Evolutionary conservation across 1,140 invertebrate genomes (phyloP).

Genomic region (Cardiocondyla obscurior): DNA sequence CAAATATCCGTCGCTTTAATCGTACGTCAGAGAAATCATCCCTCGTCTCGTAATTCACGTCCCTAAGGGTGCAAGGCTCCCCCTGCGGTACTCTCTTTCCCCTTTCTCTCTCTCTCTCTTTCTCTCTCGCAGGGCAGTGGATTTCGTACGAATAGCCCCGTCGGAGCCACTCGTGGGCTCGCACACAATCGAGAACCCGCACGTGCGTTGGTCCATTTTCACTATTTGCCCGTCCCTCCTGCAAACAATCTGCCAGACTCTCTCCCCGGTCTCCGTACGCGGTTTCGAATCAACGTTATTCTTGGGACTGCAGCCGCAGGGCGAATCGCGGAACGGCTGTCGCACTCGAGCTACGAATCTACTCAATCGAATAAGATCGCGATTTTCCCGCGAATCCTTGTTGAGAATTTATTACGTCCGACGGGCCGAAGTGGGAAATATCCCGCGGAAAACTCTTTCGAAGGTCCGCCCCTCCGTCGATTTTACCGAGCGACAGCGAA

Average conservation of each 20-base stretch:
- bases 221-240: background rate
- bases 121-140: background rate
- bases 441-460: no score
- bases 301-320: no score
- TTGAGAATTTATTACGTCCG: background rate
- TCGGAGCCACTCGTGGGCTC: background rate
- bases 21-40: slow-evolving; percentile 60
- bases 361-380: background rate
- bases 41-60: slow-evolving; percentile 39
- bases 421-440: background rate
- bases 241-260: slow-evolving; percentile 5
- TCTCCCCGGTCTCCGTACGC: background rate
- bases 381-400: background rate
- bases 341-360: background rate
- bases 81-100: background rate
- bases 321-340: background rate
- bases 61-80: background rate
- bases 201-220: background rate
- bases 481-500: background rate
- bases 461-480: background rate
- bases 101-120: no score
- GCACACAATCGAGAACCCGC: background rate
- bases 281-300: background rate
- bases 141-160: slow-evolving; percentile 29
- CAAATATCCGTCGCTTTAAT: slow-evolving; percentile 44